Percentiles rank a stretch among this genome's conserved stretches.
These are phyloP conservation scores for Hypomecis punctinalis DNA, from an alignment of 2,888 invertebrate genomes.

Conservation along the genomic window DNA sequence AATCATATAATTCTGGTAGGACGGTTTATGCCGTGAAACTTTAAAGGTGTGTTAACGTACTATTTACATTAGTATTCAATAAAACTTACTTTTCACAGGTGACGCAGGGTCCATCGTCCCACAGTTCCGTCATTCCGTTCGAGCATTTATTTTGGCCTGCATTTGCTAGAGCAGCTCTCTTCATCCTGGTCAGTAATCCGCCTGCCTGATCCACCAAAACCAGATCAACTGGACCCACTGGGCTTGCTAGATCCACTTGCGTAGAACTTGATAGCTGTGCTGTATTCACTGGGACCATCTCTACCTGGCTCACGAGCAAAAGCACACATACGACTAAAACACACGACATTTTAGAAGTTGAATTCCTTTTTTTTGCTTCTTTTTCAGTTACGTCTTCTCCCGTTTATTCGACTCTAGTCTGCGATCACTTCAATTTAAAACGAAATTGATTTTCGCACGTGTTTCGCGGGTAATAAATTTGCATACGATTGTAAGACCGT, in stretches of 20 bases:
- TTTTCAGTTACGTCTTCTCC: too few relatives aligned
- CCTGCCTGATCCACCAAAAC: not conserved
- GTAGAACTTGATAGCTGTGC: not conserved
- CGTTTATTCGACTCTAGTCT: too few relatives aligned
- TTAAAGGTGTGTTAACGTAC: too few relatives aligned
- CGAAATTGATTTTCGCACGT: too few relatives aligned
- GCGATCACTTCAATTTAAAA: too few relatives aligned
- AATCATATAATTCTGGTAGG: too few relatives aligned
- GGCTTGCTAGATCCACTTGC: too few relatives aligned
- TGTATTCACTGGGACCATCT: conserved; percentile 8
- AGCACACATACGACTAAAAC: conserved; percentile 2
- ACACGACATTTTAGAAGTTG: not conserved
- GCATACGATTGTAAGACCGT: too few relatives aligned
- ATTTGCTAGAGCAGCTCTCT: not conserved
- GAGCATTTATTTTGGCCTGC: not conserved
- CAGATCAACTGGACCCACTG: too few relatives aligned
- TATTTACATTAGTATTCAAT: too few relatives aligned
- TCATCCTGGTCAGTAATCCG: not conserved
- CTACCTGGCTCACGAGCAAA: conserved; percentile 1
- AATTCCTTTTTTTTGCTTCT: not conserved
- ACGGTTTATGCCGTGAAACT: too few relatives aligned
- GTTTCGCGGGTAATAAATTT: too few relatives aligned
- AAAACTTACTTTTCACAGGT: conserved; percentile 13
- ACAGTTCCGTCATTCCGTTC: not conserved
- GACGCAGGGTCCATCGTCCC: conserved; percentile 4